Conservation (phyloP, 1,140 invertebrate species). For the Lordiphosa stackelbergi region DNA sequence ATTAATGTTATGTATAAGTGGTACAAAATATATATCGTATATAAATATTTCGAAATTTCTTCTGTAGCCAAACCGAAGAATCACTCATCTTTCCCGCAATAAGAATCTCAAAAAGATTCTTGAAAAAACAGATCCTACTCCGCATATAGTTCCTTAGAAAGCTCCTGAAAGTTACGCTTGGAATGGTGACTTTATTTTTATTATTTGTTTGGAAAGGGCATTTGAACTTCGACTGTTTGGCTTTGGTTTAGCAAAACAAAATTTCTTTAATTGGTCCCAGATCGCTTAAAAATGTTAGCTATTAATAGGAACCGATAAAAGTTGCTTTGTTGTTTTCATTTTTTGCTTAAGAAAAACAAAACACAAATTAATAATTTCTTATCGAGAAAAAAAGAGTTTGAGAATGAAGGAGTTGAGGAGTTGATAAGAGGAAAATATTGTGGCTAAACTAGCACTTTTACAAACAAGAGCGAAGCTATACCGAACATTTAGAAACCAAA, state of each 20-base stretch:
- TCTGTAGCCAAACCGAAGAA: too few relatives aligned
- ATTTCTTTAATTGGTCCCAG: constrained; percentile 17
- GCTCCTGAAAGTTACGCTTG: too few relatives aligned
- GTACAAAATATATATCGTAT: too few relatives aligned
- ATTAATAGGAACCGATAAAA: constrained; percentile 21
- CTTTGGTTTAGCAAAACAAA: not conserved
- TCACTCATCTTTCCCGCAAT: too few relatives aligned
- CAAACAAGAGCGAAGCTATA: not conserved
- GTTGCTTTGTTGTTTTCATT: not conserved
- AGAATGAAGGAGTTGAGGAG: too few relatives aligned
- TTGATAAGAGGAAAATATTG: not conserved
- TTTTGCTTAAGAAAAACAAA: not conserved
- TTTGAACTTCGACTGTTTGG: constrained; percentile 7
- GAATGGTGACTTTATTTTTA: not conserved
- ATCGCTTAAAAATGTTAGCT: constrained; percentile 12
- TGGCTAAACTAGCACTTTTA: not conserved
- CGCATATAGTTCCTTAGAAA: too few relatives aligned
- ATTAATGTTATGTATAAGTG: too few relatives aligned
- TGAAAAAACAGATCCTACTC: too few relatives aligned
- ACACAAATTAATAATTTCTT: constrained; percentile 9
- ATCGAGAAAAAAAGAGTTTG: constrained; percentile 1
- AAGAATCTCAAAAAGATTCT: too few relatives aligned
- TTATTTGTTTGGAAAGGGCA: constrained; percentile 10
- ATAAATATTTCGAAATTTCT: too few relatives aligned
- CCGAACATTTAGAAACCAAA: constrained; percentile 6